phyloP scores from a whole-genome alignment of 2,113 vertebrate genomes.

The Sinocyclocheilus anshuiensis region DNA sequence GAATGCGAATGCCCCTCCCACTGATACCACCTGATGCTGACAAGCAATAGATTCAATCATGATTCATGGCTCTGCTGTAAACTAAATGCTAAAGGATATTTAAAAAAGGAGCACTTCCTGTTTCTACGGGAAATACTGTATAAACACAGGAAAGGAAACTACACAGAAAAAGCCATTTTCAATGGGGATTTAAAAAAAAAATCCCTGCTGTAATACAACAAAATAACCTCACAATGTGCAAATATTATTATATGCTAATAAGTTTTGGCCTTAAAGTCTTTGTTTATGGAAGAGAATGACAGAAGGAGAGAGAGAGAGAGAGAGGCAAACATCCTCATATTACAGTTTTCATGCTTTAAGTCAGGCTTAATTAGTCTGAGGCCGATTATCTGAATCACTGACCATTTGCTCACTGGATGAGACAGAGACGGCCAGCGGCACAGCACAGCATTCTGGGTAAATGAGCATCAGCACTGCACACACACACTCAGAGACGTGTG shows the following conservation, averaged over 20 bases:
- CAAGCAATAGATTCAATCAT: neutral
- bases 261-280: neutral
- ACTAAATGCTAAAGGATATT: neutral
- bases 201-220: too few relatives aligned
- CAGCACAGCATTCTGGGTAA: conserved; percentile 70
- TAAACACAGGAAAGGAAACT: neutral
- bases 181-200: neutral
- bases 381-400: conserved; percentile 78
- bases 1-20: neutral
- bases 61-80: neutral
- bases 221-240: neutral
- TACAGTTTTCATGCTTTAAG: conserved; percentile 54
- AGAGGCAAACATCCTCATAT: neutral
- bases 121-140: neutral
- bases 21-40: neutral
- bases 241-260: neutral
- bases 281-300: neutral
- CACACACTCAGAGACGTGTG: neutral
- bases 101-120: neutral
- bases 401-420: conserved; percentile 75
- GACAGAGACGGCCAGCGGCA: conserved; percentile 69
- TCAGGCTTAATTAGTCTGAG: conserved; percentile 74
- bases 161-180: neutral
- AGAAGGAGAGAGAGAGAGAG: neutral
- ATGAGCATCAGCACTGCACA: conserved; percentile 46